These are phyloP conservation scores for Struthio camelus DNA, from an alignment of 2,113 vertebrate genomes.

Conservation along the genomic window DNA sequence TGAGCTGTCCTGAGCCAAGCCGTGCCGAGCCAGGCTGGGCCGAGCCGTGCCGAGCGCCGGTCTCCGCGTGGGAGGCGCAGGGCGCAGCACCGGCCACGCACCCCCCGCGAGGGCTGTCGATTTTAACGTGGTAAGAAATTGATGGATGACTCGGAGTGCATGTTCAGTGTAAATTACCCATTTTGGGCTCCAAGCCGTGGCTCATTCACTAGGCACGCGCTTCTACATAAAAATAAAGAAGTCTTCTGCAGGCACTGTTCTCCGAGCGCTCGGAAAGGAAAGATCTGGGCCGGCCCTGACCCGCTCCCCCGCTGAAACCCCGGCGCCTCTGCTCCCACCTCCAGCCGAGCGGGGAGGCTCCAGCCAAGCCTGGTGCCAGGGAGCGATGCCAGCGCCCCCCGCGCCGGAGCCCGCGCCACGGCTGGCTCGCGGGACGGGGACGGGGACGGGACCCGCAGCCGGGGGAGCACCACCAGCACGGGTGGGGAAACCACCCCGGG, in stretches of 20 bases:
- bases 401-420: neutral
- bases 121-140: constrained; percentile 51
- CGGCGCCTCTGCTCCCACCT: neutral
- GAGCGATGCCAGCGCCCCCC: rapidly evolving
- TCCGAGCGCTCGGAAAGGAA: constrained; percentile 5
- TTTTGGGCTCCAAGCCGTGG: constrained; percentile 44
- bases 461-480: neutral
- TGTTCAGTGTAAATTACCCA: constrained; percentile 60
- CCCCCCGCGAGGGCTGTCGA: neutral
- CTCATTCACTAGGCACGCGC: constrained; percentile 61
- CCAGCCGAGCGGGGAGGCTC: neutral
- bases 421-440: neutral
- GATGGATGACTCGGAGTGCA: constrained; percentile 44
- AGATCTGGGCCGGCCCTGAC: constrained; percentile 29
- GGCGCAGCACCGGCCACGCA: rapidly evolving
- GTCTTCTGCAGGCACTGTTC: constrained; percentile 19
- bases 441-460: too few relatives aligned
- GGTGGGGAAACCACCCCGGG: neutral
- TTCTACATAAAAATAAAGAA: constrained; percentile 65
- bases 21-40: too few relatives aligned
- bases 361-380: neutral
- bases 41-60: rapidly evolving
- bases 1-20: too few relatives aligned
- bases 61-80: neutral
- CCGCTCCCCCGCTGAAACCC: constrained; percentile 18